Evolutionary conservation across 2,113 vertebrate species (phyloP), one percentile per base, ranked within the genome.

Genomic region (Narcine bancroftii): DNA sequence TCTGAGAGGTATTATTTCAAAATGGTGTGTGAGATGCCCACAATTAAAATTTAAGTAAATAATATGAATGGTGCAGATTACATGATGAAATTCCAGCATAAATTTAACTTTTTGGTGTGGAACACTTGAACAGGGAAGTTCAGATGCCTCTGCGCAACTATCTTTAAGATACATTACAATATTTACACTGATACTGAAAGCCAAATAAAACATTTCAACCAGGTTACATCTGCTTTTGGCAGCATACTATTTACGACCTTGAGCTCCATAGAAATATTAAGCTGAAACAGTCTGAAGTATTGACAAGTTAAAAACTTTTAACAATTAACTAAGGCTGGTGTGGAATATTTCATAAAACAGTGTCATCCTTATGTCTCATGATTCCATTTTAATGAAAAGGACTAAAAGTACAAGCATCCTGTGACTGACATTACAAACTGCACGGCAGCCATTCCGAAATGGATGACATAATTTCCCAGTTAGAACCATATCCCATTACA

Each of bases 391-490:
- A 60, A 91, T 42, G n/a, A 69, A 91, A 66, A 69, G 65, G 71
- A 69, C 89, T 91, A 91, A 91, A 91, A 71, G 42, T 45, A 66
- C 29, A 69, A 47, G 65, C 39, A 71, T 91, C 89, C 65, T 47
- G 89, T 91, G 89, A 91, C 63, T 71, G 29, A 65, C 24, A 26
- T 91, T 69, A 71, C 60, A 66, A 45, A 29, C 89, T 24, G 63
- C 87, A 29, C 63, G 47, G 1, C 63, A 69, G 21, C 24, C 26
- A 91, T 9, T 26, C 65, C 71, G 11, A 91, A 91, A 47, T 47
- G 42, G 39, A 69, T 91, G 65, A 91, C 89, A 91, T 91, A 42
- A 91, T 91, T 42, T 91, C 63, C 89, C 89, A 91, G 89, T 91
- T 91, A 47, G 89, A 29, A 47, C 39, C n/a, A n/a, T 91, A 45